Percentiles rank a stretch among this genome's conserved stretches.
phyloP scores from a whole-genome alignment of 2,113 vertebrate genomes.

The Gasterosteus nipponicus region DNA sequence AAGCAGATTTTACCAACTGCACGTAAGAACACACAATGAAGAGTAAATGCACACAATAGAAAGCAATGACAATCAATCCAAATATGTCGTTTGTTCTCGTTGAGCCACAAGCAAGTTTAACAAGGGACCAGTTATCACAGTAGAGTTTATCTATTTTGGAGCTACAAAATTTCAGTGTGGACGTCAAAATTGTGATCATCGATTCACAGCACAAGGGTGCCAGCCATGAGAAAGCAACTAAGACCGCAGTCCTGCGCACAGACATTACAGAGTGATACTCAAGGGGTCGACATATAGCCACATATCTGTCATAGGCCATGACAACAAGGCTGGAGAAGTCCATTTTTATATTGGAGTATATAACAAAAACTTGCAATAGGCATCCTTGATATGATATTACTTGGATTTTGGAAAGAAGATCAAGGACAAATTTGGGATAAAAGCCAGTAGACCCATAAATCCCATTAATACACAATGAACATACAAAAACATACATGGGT shows the following conservation, averaged over 20 bases:
- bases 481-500: slow-evolving; percentile 32
- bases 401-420: slow-evolving; percentile 4
- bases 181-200: not conserved
- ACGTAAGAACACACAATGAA: slow-evolving; percentile 51
- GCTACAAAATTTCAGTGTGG: slow-evolving; percentile 44
- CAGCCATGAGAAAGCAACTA: slow-evolving; percentile 33
- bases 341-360: not conserved
- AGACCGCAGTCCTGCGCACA: not conserved
- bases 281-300: slow-evolving; percentile 55
- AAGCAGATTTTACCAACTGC: slow-evolving; percentile 22
- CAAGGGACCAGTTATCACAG: slow-evolving; percentile 61
- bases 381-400: slow-evolving; percentile 11
- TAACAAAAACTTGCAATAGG: slow-evolving; percentile 2
- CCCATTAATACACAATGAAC: slow-evolving; percentile 12
- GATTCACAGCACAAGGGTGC: slow-evolving; percentile 5
- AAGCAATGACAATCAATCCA: not conserved
- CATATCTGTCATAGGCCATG: slow-evolving; percentile 37
- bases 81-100: not conserved
- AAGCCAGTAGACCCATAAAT: slow-evolving; percentile 20
- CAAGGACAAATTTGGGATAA: slow-evolving; percentile 23
- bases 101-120: slow-evolving; percentile 49
- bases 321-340: slow-evolving; percentile 15
- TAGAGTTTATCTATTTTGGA: slow-evolving; percentile 51
- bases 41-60: slow-evolving; percentile 37
- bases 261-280: slow-evolving; percentile 51